A percentile compares a stretch with the other conserved stretches of the same genome.
Conservation (phyloP, 1,140 invertebrate genomes). For the Halyomorpha halys region DNA sequence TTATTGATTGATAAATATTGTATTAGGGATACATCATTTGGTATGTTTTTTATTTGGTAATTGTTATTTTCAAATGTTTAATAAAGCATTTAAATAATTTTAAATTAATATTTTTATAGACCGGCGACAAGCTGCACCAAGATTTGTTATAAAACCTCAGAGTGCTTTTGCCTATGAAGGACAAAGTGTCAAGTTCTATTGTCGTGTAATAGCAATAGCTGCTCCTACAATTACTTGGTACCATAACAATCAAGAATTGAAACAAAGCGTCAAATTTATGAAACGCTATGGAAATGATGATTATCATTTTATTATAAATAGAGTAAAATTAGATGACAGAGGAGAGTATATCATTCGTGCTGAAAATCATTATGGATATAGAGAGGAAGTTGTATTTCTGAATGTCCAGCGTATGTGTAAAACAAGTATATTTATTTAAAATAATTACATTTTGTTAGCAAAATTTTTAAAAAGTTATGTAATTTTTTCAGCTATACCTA, state of each 20-base stretch:
- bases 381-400: slow-evolving; percentile 92
- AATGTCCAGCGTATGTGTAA: slow-evolving; percentile 85
- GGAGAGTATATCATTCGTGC: slow-evolving; percentile 96
- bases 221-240: slow-evolving; percentile 92
- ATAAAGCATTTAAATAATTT: slow-evolving; percentile 15
- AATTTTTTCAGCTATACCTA: slow-evolving; percentile 57
- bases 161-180: slow-evolving; percentile 94
- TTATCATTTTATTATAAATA: slow-evolving; percentile 95
- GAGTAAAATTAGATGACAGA: slow-evolving; percentile 86
- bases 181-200: slow-evolving; percentile 94
- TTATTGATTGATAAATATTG: slow-evolving; percentile 91
- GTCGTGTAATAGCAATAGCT: slow-evolving; percentile 88
- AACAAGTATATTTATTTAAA: not conserved
- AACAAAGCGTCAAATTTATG: slow-evolving; percentile 98
- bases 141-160: slow-evolving; percentile 93
- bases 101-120: slow-evolving; percentile 46
- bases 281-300: slow-evolving; percentile 93
- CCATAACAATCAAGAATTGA: slow-evolving; percentile 83
- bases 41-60: slow-evolving; percentile 40
- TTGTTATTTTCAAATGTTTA: slow-evolving; percentile 12
- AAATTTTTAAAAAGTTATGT: slow-evolving; percentile 9
- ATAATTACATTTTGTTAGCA: not conserved
- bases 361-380: slow-evolving; percentile 93
- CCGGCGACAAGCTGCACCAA: slow-evolving; percentile 89
- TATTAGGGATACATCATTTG: slow-evolving; percentile 91